These are phyloP conservation scores for Psilopogon haemacephalus DNA, from an alignment of 2,113 vertebrate species.

Conservation along the genomic window DNA sequence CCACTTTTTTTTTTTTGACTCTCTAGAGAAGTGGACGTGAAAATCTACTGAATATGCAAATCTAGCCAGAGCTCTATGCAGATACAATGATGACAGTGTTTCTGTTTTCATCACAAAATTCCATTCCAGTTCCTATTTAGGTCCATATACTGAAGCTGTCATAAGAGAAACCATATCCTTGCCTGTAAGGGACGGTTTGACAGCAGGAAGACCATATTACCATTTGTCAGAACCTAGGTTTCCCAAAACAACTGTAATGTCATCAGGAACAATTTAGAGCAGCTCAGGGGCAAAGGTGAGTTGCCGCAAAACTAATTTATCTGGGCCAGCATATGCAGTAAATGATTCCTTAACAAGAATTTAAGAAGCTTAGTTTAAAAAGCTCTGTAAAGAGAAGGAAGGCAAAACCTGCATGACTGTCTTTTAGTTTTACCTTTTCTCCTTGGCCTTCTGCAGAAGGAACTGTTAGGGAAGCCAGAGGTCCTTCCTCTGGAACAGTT, in stretches of 20 bases:
- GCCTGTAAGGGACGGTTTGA: neutral
- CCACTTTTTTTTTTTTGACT: neutral
- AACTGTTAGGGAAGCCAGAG: neutral
- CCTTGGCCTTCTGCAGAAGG: neutral
- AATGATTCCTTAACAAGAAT: neutral
- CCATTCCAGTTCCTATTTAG: neutral
- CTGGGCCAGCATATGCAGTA: neutral
- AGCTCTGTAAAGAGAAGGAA: neutral
- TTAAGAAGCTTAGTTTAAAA: slow-evolving; percentile 17
- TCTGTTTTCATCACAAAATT: neutral
- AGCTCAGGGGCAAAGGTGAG: neutral
- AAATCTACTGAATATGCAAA: neutral
- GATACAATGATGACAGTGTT: neutral
- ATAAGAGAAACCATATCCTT: neutral
- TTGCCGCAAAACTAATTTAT: slow-evolving; percentile 11
- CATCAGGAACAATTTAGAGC: neutral
- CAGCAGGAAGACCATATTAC: neutral
- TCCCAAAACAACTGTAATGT: neutral
- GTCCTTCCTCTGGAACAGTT: neutral
- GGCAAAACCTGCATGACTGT: neutral
- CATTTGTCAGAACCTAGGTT: neutral
- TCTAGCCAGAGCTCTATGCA: neutral
- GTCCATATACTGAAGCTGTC: neutral
- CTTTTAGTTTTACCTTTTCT: neutral
- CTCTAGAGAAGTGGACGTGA: neutral